These are phyloP conservation scores for Anoura caudifer DNA, from an alignment of 2,113 vertebrate genomes.

Conservation along the genomic window DNA sequence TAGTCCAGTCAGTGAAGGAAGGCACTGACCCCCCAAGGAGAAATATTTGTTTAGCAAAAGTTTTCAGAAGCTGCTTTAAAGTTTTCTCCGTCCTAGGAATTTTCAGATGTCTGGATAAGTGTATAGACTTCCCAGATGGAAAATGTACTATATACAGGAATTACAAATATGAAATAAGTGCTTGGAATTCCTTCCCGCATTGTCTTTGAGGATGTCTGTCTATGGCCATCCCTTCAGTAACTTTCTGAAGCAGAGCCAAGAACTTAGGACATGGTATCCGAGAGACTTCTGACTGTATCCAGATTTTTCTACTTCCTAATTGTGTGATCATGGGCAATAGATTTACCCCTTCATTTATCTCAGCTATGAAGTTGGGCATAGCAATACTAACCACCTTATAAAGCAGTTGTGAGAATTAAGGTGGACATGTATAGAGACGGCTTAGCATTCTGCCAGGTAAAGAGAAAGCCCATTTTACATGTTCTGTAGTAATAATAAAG, in stretches of 20 bases:
- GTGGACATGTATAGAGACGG: not conserved
- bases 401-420: not conserved
- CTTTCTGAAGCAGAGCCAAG: constrained; percentile 32
- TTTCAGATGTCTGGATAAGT: constrained; percentile 50
- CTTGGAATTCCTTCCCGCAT: constrained; percentile 48
- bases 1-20: not conserved
- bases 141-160: constrained; percentile 43
- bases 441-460: not conserved
- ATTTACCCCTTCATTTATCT: not conserved
- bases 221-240: constrained; percentile 57
- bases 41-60: constrained; percentile 5
- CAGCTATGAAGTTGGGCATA: not conserved
- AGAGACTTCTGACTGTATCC: not conserved
- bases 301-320: not conserved
- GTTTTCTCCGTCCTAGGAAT: constrained; percentile 12
- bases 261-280: not conserved
- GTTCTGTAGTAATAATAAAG: not conserved
- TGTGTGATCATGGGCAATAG: not conserved
- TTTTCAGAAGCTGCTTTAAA: constrained; percentile 39
- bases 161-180: constrained; percentile 55
- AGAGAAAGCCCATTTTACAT: not conserved
- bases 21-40: not conserved
- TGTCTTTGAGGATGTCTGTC: constrained; percentile 43
- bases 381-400: not conserved
- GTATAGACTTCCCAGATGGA: constrained; percentile 54